Conservation (phyloP, 2,888 invertebrate species). For the Trissoscelio sp. region DNA sequence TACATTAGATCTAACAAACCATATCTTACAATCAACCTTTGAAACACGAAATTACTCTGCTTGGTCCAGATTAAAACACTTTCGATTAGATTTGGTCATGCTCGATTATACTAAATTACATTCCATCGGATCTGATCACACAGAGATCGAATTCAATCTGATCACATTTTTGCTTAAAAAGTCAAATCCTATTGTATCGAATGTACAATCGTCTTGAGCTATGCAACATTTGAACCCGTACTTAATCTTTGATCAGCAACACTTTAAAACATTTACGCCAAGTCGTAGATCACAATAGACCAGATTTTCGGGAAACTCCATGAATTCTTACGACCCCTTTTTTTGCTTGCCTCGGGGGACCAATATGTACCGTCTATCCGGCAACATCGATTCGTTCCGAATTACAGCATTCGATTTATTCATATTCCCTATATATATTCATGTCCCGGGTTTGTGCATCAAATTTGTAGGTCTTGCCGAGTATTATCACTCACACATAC, state of each 20-base stretch:
- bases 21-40: conserved; percentile 1
- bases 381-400: conserved; percentile 52
- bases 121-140: not conserved
- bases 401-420: conserved; percentile 63
- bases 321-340: conserved; percentile 40
- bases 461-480: conserved; percentile 46
- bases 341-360: conserved; percentile 38
- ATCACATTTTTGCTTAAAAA: not conserved
- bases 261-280: conserved; percentile 6
- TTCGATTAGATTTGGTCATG: not conserved
- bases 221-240: not conserved
- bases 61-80: conserved; percentile 5
- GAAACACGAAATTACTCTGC: not conserved
- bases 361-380: conserved; percentile 25
- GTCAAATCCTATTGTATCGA: not conserved
- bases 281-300: conserved; percentile 9
- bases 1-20: not conserved
- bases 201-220: not conserved
- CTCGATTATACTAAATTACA: conserved; percentile 5
- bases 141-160: not conserved
- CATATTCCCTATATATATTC: conserved; percentile 50
- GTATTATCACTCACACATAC: conserved; percentile 38
- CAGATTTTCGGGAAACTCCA: conserved; percentile 28
- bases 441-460: conserved; percentile 33
- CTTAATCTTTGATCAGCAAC: conserved; percentile 23